These are phyloP conservation scores for Chloroceryle amazona DNA, from an alignment of 2,797 vertebrate genomes.

Conservation along the genomic window DNA sequence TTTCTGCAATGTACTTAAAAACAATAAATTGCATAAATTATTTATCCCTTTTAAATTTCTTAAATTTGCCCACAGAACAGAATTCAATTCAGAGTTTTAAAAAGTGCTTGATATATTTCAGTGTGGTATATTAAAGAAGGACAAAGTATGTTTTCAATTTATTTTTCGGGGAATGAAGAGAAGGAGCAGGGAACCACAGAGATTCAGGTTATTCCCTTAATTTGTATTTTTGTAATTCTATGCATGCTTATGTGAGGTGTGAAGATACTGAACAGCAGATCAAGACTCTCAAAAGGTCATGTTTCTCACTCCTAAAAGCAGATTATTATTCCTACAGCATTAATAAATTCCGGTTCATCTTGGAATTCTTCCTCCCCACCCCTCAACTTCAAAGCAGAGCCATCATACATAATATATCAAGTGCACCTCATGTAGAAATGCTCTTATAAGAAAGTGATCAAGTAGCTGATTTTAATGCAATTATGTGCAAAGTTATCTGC, in stretches of 20 bases:
- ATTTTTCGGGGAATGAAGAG: accelerated
- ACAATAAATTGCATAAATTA: background rate
- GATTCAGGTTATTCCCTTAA: background rate
- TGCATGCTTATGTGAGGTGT: background rate
- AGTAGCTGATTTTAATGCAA: background rate
- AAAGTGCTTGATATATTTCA: background rate
- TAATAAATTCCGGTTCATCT: background rate
- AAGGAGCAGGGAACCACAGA: background rate
- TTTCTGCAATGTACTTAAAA: background rate
- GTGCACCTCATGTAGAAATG: background rate
- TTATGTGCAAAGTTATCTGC: background rate
- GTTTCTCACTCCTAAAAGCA: background rate
- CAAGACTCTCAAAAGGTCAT: background rate
- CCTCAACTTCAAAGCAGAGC: background rate
- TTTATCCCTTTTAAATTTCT: background rate
- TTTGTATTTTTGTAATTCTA: background rate
- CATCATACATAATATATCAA: background rate
- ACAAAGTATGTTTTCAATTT: background rate
- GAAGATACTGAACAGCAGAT: background rate
- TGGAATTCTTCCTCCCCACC: background rate
- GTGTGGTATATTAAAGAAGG: background rate
- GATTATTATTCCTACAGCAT: background rate
- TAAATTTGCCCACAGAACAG: background rate
- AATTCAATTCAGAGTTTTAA: background rate
- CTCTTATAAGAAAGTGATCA: background rate